Evolutionary conservation across 2,888 invertebrate genomes (phyloP).

Genomic region (Sarcophaga variegata): DNA sequence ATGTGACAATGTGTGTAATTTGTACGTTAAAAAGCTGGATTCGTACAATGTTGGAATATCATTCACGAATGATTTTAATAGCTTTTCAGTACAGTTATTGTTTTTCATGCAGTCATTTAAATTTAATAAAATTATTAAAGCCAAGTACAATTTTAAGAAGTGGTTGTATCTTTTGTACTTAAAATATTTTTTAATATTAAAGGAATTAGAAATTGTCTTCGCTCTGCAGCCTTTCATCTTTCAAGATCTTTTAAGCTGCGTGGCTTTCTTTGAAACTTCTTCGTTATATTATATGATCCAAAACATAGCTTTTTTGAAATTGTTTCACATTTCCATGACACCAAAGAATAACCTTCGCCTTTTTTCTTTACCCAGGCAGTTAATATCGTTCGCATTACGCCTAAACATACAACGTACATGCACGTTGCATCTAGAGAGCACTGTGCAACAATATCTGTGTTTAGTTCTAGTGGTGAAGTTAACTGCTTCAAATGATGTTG

Average conservation of each 20-base stretch:
- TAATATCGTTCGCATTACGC: slow-evolving; percentile 40
- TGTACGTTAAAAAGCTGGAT: slow-evolving; percentile 44
- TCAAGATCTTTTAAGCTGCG: slow-evolving; percentile 16
- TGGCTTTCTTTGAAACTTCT: not conserved
- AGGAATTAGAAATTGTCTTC: slow-evolving; percentile 65
- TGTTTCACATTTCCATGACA: slow-evolving; percentile 24
- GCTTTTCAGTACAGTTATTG: slow-evolving; percentile 51
- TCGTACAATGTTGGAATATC: slow-evolving; percentile 47
- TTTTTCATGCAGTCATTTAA: slow-evolving; percentile 50
- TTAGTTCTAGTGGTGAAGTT: slow-evolving; percentile 46
- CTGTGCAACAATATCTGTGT: slow-evolving; percentile 51
- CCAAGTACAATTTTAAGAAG: slow-evolving; percentile 63
- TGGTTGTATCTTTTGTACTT: slow-evolving; percentile 55
- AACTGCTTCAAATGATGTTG: slow-evolving; percentile 37
- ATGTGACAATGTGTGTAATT: slow-evolving; percentile 58
- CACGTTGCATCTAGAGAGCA: slow-evolving; percentile 54
- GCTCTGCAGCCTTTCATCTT: slow-evolving; percentile 59
- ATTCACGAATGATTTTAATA: slow-evolving; percentile 57
- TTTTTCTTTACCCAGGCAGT: slow-evolving; percentile 48
- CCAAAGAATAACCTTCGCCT: slow-evolving; percentile 45
- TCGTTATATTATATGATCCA: slow-evolving; percentile 49
- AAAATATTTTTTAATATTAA: slow-evolving; percentile 63
- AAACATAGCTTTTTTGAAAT: slow-evolving; percentile 52
- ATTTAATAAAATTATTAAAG: slow-evolving; percentile 62
- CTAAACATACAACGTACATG: slow-evolving; percentile 60